A percentile compares a stretch with the other conserved stretches of the same genome.
These are phyloP conservation scores for Meloidogyne floridensis DNA, from an alignment of 1,140 invertebrate genomes.

Conservation along the genomic window DNA sequence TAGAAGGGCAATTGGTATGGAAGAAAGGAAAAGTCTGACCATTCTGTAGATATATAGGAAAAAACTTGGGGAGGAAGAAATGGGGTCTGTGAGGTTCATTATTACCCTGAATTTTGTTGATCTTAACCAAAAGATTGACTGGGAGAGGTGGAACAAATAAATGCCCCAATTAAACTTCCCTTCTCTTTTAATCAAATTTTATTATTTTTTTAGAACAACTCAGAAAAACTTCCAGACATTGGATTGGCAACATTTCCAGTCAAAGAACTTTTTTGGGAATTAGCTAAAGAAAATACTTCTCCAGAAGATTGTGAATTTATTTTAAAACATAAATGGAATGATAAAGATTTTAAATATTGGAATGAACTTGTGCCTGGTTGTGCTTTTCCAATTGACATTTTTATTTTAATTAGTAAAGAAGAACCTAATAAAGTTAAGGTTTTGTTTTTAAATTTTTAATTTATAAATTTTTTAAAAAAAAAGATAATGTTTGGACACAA, in stretches of 20 bases:
- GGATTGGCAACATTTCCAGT: slow-evolving; percentile 9
- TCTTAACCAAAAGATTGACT: no score
- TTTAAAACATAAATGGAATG: slow-evolving; percentile 15
- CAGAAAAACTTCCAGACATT: not conserved
- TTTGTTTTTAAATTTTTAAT: not conserved
- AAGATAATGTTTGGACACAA: slow-evolving; percentile 16
- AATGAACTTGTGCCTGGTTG: not conserved
- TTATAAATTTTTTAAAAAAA: no score
- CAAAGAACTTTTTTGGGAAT: slow-evolving; percentile 23
- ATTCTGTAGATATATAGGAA: no score
- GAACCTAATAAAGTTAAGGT: slow-evolving; percentile 15
- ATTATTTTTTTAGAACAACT: not conserved
- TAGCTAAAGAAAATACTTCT: slow-evolving; percentile 3
- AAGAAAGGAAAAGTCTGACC: no score
- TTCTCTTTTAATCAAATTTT: no score
- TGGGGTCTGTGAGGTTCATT: no score
- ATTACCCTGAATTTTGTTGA: no score
- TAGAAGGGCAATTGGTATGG: no score
- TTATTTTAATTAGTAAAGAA: not conserved
- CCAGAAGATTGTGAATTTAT: slow-evolving; percentile 7
- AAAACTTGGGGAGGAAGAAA: no score
- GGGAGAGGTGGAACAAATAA: no score
- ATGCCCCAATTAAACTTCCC: no score
- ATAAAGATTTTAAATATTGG: slow-evolving; percentile 13
- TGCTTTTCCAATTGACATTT: slow-evolving; percentile 4